Percentiles rank a stretch among this genome's conserved stretches.
Evolutionary conservation across 2,797 vertebrate genomes (phyloP).

Genomic region (Luscinia megarhynchos): DNA sequence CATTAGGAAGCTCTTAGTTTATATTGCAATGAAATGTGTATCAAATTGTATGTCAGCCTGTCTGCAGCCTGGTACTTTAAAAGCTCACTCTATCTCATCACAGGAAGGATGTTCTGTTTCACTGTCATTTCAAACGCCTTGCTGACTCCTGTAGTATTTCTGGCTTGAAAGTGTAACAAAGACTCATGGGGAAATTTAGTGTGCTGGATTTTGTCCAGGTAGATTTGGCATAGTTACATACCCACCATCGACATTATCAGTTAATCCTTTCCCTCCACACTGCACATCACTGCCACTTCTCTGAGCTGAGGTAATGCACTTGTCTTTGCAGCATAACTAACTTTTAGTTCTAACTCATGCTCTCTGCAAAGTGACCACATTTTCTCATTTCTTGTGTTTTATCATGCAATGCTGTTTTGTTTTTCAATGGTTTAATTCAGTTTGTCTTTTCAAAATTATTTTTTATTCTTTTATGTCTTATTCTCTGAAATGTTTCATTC

Average conservation of each 20-base stretch:
- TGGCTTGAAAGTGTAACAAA: background rate
- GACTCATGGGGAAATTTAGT: background rate
- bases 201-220: background rate
- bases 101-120: background rate
- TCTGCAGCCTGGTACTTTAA: conserved; percentile 5
- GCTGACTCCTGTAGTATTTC: conserved; percentile 8
- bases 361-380: background rate
- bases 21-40: background rate
- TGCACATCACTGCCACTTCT: background rate
- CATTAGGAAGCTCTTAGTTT: conserved; percentile 32
- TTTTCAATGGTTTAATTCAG: background rate
- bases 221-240: background rate
- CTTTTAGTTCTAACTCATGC: background rate
- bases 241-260: background rate
- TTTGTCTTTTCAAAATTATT: background rate
- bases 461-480: background rate
- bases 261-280: conserved; percentile 9
- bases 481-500: background rate
- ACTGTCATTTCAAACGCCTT: background rate
- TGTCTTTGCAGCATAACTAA: background rate
- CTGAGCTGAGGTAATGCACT: background rate
- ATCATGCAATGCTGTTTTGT: background rate
- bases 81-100: background rate
- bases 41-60: background rate
- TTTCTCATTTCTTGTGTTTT: background rate